Evolutionary conservation across 2,888 invertebrate genomes (phyloP).

Genomic region (Portevinia maculata): DNA sequence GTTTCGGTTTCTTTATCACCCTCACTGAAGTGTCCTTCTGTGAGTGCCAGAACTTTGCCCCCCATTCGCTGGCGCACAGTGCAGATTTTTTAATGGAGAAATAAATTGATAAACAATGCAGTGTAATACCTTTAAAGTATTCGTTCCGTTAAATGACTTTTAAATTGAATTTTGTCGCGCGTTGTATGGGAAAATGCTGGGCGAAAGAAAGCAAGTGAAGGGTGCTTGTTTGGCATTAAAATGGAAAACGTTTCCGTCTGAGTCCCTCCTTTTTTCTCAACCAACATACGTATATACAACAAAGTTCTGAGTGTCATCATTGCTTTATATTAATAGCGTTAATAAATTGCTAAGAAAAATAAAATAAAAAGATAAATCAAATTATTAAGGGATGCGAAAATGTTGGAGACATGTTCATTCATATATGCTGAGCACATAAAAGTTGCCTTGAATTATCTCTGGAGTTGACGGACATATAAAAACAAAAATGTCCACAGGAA

Average conservation of each 20-base stretch:
- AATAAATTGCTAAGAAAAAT: constrained; percentile 45
- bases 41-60: constrained; percentile 15
- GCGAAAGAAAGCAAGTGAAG: constrained; percentile 1
- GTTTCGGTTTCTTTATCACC: constrained; percentile 1
- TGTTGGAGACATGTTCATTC: too few species aligned
- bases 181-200: constrained; percentile 50
- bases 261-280: constrained; percentile 24
- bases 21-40: constrained; percentile 39
- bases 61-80: constrained; percentile 52
- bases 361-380: constrained; percentile 25
- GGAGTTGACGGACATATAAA: too few species aligned
- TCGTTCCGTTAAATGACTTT: constrained; percentile 77
- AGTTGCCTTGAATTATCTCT: too few species aligned
- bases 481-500: too few species aligned
- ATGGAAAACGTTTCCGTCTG: constrained; percentile 18
- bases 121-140: constrained; percentile 76
- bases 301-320: constrained; percentile 53
- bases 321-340: constrained; percentile 57
- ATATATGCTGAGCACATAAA: too few species aligned
- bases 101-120: constrained; percentile 77
- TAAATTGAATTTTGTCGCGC: constrained; percentile 76
- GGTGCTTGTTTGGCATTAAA: constrained; percentile 9
- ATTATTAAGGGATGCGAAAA: constrained; percentile 1
- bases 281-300: too few species aligned
- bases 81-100: constrained; percentile 75